These are phyloP conservation scores for Ochropleura leucogaster DNA, from an alignment of 2,888 invertebrate species.

Conservation along the genomic window DNA sequence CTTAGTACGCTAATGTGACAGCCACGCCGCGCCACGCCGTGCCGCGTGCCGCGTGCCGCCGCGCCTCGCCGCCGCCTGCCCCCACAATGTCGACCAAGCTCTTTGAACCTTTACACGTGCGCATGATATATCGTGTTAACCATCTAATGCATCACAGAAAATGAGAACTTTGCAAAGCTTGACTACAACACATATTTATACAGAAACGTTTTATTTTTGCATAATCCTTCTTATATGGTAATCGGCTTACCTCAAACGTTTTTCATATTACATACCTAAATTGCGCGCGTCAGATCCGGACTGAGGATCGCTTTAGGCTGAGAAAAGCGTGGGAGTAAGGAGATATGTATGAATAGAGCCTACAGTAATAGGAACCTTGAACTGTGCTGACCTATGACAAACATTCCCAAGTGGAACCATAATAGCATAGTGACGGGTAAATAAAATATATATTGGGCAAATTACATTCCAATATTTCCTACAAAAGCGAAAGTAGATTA, in stretches of 20 bases:
- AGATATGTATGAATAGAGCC: constrained; percentile 30
- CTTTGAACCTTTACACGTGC: constrained; percentile 69
- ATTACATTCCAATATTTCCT: constrained; percentile 50
- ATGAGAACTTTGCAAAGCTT: constrained; percentile 54
- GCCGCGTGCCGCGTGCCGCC: constrained; percentile 45
- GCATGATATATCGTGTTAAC: constrained; percentile 71
- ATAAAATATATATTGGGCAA: constrained; percentile 50
- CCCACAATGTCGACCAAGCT: constrained; percentile 63
- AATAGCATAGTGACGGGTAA: constrained; percentile 41
- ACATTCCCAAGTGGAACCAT: constrained; percentile 48
- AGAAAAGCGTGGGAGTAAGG: constrained; percentile 27
- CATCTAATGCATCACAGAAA: constrained; percentile 63
- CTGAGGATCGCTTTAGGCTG: constrained; percentile 25
- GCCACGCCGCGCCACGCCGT: constrained; percentile 58
- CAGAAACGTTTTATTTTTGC: constrained; percentile 57
- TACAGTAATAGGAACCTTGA: constrained; percentile 50
- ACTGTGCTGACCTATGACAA: constrained; percentile 58
- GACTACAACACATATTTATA: constrained; percentile 51
- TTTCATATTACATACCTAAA: constrained; percentile 56
- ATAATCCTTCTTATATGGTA: constrained; percentile 63
- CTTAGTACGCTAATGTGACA: constrained; percentile 82
- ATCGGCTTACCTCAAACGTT: constrained; percentile 61
- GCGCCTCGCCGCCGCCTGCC: constrained; percentile 47
- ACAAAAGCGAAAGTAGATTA: constrained; percentile 54
- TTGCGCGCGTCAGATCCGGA: constrained; percentile 35